Evolutionary conservation across 2,113 vertebrate genomes (phyloP), one percentile per base, ranked within the genome.

Genomic region (Epinephelus fuscoguttatus): DNA sequence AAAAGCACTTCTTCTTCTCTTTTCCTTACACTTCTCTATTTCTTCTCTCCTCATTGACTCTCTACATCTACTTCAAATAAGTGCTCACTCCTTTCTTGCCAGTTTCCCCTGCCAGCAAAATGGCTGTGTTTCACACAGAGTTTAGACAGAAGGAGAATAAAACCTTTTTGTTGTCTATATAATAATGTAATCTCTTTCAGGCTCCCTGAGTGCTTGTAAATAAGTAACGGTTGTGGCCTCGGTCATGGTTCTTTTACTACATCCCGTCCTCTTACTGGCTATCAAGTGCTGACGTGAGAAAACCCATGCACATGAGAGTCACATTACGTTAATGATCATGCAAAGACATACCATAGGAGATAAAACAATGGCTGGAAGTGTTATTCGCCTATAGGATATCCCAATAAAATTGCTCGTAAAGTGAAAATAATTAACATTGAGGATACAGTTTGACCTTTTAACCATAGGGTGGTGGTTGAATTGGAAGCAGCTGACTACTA

Each of bases 401-500:
- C 18, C 3, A n/a, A 57, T 15, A 57, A 57, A 77, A 63, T n/a
- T 1, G 14, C 14, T 37, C 5, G 57, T 3, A 25, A 69, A 27
- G 8, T 62, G 6, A 3, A 69, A 59, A 53, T 52, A 64, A 68
- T 52, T 6, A 27, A 47, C n/a, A 59, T 0, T 42, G 61, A 67
- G 14, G 23, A 61, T 59, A 49, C 8, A 63, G 19, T 68, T 60
- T 77, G 53, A 62, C 6, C 78, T 52, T 74, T 57, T 50, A 42
- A 79, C 53, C 25, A 55, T 56, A 19, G 14, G 73, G 27, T 23
- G 27, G 49, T 17, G 2, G 45, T 2, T 67, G 52, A 63, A 91
- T 80, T 82, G 57, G 61, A 86, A 70, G 71, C 84, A 89, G 76
- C 61, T 88, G 79, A 87, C 79, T 82, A 70, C 45, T n/a, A 63